Percentiles rank a stretch among this genome's conserved stretches.
Evolutionary conservation across 2,888 invertebrate species (phyloP).

Genomic region (Troilus luridus): DNA sequence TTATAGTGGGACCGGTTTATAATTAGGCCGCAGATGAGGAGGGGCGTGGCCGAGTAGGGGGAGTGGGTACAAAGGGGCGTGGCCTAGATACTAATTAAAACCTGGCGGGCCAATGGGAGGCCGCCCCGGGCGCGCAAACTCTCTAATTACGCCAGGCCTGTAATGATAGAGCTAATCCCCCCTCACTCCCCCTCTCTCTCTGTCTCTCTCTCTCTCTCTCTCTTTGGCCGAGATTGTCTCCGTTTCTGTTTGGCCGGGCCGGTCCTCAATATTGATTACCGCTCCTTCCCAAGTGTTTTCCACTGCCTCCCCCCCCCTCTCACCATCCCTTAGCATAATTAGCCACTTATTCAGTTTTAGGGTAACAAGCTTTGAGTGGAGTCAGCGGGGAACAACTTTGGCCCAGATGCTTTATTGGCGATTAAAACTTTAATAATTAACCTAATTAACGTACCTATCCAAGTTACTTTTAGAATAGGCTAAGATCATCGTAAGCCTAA

Average conservation of each 20-base stretch:
- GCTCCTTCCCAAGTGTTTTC: slow-evolving; percentile 25
- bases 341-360: slow-evolving; percentile 44
- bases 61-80: slow-evolving; percentile 47
- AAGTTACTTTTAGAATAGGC: neutral
- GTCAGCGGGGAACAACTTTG: neutral
- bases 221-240: slow-evolving; percentile 27
- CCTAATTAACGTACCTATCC: neutral
- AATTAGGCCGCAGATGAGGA: slow-evolving; percentile 51
- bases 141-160: slow-evolving; percentile 51
- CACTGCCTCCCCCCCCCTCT: neutral
- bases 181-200: neutral
- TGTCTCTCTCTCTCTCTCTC: slow-evolving; percentile 37
- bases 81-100: slow-evolving; percentile 52
- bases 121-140: slow-evolving; percentile 51
- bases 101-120: slow-evolving; percentile 44
- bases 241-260: slow-evolving; percentile 1
- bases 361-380: slow-evolving; percentile 7
- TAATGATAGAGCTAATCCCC: slow-evolving; percentile 37
- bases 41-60: neutral
- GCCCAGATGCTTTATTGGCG: neutral
- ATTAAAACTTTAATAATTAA: slow-evolving; percentile 17
- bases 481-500: neutral
- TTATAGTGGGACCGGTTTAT: slow-evolving; percentile 49
- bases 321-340: slow-evolving; percentile 4
- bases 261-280: slow-evolving; percentile 38